Conservation (phyloP, 2,888 invertebrate species). For the Volucella inanis region DNA sequence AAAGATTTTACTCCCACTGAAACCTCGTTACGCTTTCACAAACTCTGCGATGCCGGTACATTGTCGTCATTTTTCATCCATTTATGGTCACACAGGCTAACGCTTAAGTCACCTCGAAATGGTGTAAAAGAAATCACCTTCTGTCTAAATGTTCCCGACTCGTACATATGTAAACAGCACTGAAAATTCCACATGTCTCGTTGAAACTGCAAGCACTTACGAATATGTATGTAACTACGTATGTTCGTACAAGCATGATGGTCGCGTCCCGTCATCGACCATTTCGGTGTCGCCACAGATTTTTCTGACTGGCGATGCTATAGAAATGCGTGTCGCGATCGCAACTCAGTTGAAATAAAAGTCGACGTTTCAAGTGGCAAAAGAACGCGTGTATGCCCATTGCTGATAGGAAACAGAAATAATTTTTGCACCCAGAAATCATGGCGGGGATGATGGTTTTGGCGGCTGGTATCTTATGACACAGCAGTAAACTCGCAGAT, state of each 20-base stretch:
- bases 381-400: conserved; percentile 55
- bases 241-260: neutral
- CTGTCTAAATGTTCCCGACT: neutral
- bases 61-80: conserved; percentile 11
- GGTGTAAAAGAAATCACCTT: conserved; percentile 27
- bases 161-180: neutral
- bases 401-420: conserved; percentile 19
- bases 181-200: conserved; percentile 12
- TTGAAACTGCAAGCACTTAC: conserved; percentile 13
- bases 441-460: neutral
- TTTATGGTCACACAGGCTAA: neutral
- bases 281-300: conserved; percentile 21
- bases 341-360: conserved; percentile 10
- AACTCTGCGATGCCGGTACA: neutral
- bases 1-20: neutral
- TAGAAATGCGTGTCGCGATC: conserved; percentile 39
- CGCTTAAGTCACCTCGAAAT: neutral
- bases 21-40: conserved; percentile 6
- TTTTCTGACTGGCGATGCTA: conserved; percentile 17
- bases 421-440: conserved; percentile 33
- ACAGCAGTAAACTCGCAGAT: neutral
- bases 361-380: conserved; percentile 50
- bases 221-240: neutral
- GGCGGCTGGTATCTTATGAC: neutral
- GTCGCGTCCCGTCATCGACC: neutral